Conservation (phyloP, 2,113 vertebrate genomes). For the Plecotus auritus region DNA sequence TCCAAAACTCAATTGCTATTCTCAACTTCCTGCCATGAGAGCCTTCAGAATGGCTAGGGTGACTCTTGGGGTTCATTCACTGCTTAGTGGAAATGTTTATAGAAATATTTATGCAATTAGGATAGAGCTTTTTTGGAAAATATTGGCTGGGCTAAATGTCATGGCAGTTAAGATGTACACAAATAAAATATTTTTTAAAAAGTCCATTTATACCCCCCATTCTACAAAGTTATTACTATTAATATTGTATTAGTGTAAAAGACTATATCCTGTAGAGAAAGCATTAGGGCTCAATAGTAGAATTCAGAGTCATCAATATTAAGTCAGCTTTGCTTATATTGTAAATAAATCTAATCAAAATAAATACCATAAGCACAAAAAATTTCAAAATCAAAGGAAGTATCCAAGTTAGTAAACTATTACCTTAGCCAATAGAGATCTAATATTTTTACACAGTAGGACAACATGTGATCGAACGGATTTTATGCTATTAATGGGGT, state of each 20-base stretch:
- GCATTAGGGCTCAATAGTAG: neutral
- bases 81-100: neutral
- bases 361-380: slow-evolving; percentile 14
- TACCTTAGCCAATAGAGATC: neutral
- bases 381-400: neutral
- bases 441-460: neutral
- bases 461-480: neutral
- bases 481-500: neutral
- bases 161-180: slow-evolving; percentile 6
- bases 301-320: slow-evolving; percentile 26
- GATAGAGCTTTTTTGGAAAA: slow-evolving; percentile 28
- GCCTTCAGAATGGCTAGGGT: neutral
- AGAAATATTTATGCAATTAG: slow-evolving; percentile 22
- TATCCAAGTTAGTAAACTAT: neutral
- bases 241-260: slow-evolving; percentile 1
- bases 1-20: neutral
- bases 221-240: neutral
- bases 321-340: slow-evolving; percentile 33
- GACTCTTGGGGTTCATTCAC: neutral
- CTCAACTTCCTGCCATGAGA: neutral
- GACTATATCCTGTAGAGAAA: neutral
- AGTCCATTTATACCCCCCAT: neutral
- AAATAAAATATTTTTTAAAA: neutral
- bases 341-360: slow-evolving; percentile 9
- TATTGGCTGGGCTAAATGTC: slow-evolving; percentile 19